These are phyloP conservation scores for Adelognathus sp. DNA, from an alignment of 2,888 invertebrate genomes.

Conservation along the genomic window DNA sequence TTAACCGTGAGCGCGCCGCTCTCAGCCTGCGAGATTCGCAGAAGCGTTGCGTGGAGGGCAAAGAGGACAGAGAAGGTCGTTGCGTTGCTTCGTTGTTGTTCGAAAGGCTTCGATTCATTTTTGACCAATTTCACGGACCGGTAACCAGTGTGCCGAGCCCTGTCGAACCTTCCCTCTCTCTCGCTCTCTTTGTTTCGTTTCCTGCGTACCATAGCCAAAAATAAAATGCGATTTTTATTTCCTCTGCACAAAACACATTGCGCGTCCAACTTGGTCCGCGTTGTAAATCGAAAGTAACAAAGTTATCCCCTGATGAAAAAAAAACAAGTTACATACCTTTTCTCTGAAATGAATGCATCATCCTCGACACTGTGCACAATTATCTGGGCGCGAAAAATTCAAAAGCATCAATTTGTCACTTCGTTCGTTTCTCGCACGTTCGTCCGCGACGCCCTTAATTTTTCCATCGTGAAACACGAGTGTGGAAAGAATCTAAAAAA, in stretches of 20 bases:
- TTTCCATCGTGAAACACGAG: not conserved
- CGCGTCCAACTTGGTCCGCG: no score
- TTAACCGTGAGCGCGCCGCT: not conserved
- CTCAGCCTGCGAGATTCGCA: not conserved
- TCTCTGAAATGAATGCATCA: no score
- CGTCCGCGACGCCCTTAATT: conserved; percentile 58
- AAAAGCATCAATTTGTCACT: conserved; percentile 35
- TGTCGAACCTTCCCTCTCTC: conserved; percentile 10
- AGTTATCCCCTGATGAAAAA: no score
- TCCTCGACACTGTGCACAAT: no score
- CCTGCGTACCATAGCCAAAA: not conserved
- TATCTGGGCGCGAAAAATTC: not conserved
- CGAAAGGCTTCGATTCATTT: conserved; percentile 32
- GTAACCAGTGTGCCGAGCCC: conserved; percentile 2
- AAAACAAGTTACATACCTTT: no score
- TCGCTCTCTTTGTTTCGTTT: conserved; percentile 19
- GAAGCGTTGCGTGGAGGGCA: not conserved
- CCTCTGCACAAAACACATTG: no score
- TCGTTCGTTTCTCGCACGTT: conserved; percentile 60
- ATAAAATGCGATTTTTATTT: no score
- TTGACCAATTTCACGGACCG: conserved; percentile 53
- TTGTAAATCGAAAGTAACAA: no score
- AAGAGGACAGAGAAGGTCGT: not conserved
- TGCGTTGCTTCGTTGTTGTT: conserved; percentile 1
- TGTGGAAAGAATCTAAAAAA: not conserved